Evolutionary conservation across 2,888 invertebrate species (phyloP), one percentile per base, ranked within the genome.

Genomic region (Phortica okadai): DNA sequence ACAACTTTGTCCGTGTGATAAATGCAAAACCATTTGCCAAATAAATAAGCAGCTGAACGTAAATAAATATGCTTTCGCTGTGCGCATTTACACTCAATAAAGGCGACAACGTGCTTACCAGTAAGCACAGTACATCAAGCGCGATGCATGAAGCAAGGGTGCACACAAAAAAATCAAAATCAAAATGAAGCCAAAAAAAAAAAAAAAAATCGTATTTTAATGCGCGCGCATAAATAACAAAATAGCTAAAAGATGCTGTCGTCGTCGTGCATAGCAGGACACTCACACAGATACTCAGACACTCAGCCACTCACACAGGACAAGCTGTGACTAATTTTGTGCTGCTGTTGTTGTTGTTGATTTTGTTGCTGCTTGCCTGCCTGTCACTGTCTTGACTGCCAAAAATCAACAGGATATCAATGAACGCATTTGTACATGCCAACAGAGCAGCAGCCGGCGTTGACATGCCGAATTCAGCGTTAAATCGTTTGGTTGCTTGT

Each of bases 151-250:
- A 33, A 33, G 33, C 33, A 33, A 33, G 33, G 33, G 33, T 33
- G 33, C 33, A 33, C 33, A 33, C n/a, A 5, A 5, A 33, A 33
- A 33, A 33, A 33, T 33, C 33, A 33, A 33, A 33, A 33, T 33
- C 82, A 84, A 88, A 87, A 86, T 87, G 88, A 88, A 84, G 85
- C 85, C 87, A 81, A 82, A 11, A 80, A 79, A 81, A 84, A 86
- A 85, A 84, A 84, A 87, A 86, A 86, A 85, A 84, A 89, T 87
- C 87, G 88, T 88, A 87, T 87, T 87, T 89, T 87, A 87, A 89
- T 84, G 87, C 82, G 72, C 80, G 78, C 81, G 82, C 88, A 88
- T 87, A 88, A 88, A 88, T 87, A 83, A 85, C 83, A 77, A 82
- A 82, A 88, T 70, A 66, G 42, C 66, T 45, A 75, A 73, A 45